Evolutionary conservation across 53 echinoderm and acorn worm genomes (phyloP), one percentile per base, ranked within the genome.

Genomic region (Arbacia lixula): DNA sequence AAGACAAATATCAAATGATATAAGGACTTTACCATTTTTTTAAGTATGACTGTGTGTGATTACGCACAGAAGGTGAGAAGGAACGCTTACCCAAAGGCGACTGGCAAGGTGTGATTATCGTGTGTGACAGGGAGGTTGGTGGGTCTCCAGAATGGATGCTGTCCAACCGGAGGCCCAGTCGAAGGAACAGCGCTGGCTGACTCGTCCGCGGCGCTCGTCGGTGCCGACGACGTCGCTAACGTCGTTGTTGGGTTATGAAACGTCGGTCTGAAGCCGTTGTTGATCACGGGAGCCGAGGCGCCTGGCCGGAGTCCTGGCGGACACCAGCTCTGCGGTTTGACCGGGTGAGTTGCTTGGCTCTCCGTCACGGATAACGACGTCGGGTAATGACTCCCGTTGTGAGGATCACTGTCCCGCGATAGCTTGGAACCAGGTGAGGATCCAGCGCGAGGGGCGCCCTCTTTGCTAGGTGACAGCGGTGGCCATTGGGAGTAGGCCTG

Each of bases 31-130:
- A n/a, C n/a, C n/a, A n/a, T n/a, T n/a, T n/a, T n/a, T n/a, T n/a
- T n/a, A n/a, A n/a, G n/a, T n/a, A n/a, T n/a, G n/a, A n/a, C n/a
- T n/a, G n/a, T n/a, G n/a, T n/a, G n/a, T n/a, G n/a, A n/a, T n/a
- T n/a, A n/a, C n/a, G 46, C 8, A 46, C 8, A 46, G 46, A 46
- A 46, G 14, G 46, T 8, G 46, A 10, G 8, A 46, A 46, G 14
- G 14, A 56, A 75, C 52, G 20, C 82, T 81, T 49, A 81, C 82
- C 82, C 82, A 63, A 81, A 81, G 49, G 82, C 82, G 24, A 63
- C 82, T 6, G 82, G 82, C 4, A 81, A 50, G 16, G 82, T 77
- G 22, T 77, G 82, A 35, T 81, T 40, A 33, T 81, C 82, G 12
- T 62, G 5, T 40, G 82, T 81, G 6, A 49, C 49, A 17, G 82